Percentiles rank a stretch among this genome's conserved stretches.
phyloP scores from a whole-genome alignment of 2,888 invertebrate species.

The Azorinus chamasolen region DNA sequence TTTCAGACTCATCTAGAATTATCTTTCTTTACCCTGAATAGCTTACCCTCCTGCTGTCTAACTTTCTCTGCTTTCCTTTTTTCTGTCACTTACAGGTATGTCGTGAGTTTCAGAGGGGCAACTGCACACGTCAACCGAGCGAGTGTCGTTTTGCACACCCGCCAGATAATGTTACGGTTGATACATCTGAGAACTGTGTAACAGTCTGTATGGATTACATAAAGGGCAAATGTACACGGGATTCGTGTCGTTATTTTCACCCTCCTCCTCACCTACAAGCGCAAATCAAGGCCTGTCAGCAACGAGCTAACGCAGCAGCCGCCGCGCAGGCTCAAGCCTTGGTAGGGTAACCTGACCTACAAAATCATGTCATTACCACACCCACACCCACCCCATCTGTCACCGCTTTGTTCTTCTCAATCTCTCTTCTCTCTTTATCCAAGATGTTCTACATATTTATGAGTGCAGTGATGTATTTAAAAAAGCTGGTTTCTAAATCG shows the following conservation, averaged over 20 bases:
- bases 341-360: conserved; percentile 81
- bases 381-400: conserved; percentile 25
- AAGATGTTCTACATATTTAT: no score
- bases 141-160: conserved; percentile 99
- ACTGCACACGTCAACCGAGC: conserved; percentile 98
- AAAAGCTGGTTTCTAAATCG: no score
- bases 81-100: conserved; percentile 88
- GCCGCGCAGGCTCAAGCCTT: conserved; percentile 83
- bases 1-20: no score
- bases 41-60: conserved; percentile 3
- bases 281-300: conserved; percentile 91
- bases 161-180: conserved; percentile 96
- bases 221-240: conserved; percentile 94
- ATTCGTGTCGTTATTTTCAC: conserved; percentile 99
- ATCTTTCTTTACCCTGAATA: no score
- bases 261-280: conserved; percentile 98
- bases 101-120: conserved; percentile 99
- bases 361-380: conserved; percentile 44
- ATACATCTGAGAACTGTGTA: conserved; percentile 97
- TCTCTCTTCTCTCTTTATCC: conserved; percentile 13
- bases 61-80: conserved; percentile 31
- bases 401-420: conserved; percentile 16
- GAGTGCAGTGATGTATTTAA: no score
- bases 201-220: conserved; percentile 99
- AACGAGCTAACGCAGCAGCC: conserved; percentile 86